These are phyloP conservation scores for Lepidurus arcticus DNA, from an alignment of 1,140 invertebrate species.

Conservation along the genomic window DNA sequence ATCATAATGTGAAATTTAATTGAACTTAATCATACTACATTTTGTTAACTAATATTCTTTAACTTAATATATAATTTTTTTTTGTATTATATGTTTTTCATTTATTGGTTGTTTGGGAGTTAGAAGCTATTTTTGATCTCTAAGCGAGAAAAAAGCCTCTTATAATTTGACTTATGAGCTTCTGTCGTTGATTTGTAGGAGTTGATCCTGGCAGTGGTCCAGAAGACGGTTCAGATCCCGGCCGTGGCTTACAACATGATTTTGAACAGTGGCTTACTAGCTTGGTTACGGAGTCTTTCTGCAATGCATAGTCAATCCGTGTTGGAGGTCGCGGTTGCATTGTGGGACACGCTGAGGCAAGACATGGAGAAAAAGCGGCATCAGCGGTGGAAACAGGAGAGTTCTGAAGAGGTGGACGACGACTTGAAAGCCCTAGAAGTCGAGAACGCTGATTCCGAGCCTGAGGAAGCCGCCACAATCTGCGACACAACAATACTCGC, in stretches of 20 bases:
- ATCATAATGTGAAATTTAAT: too few relatives aligned
- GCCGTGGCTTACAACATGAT: conserved; percentile 55
- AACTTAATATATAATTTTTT: conserved; percentile 24
- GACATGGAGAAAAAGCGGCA: conserved; percentile 27
- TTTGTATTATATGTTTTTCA: conserved; percentile 24
- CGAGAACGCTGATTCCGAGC: not conserved
- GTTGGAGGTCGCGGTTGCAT: conserved; percentile 19
- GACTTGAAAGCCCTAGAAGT: not conserved
- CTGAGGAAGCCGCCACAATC: not conserved
- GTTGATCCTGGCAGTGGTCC: conserved; percentile 56
- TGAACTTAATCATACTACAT: too few relatives aligned
- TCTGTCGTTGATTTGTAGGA: conserved; percentile 41
- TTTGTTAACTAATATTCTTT: too few relatives aligned
- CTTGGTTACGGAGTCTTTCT: conserved; percentile 51
- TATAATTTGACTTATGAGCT: not conserved
- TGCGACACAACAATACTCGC: not conserved
- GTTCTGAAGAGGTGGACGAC: not conserved
- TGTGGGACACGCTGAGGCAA: conserved; percentile 31
- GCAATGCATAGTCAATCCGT: not conserved
- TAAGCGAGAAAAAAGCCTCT: not conserved
- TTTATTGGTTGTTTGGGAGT: not conserved
- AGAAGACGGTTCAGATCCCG: conserved; percentile 53
- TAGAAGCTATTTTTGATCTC: too few relatives aligned
- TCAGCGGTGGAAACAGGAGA: not conserved
- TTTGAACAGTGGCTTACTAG: conserved; percentile 55